Percentiles rank a stretch among this genome's conserved stretches.
Evolutionary conservation across 2,797 vertebrate species (phyloP).

Genomic region (Melopsittacus undulatus): DNA sequence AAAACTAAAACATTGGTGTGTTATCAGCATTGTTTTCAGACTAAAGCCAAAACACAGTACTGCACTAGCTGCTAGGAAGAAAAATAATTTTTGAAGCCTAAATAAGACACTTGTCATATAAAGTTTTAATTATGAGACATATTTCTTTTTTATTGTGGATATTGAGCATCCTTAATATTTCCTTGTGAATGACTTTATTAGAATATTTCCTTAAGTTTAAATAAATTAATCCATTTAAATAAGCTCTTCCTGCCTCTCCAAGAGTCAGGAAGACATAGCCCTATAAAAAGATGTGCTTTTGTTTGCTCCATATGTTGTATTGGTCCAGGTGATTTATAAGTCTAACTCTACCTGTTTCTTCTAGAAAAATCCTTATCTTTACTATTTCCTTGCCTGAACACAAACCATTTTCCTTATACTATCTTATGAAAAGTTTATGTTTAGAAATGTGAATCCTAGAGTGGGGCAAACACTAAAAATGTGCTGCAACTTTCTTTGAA

Average conservation of each 20-base stretch:
- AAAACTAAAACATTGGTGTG: too few relatives aligned
- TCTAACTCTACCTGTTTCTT: neutral
- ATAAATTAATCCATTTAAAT: neutral
- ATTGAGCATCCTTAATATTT: neutral
- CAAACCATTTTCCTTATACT: neutral
- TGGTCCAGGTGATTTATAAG: neutral
- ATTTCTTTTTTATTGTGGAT: neutral
- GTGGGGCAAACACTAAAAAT: neutral
- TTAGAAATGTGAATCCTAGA: neutral
- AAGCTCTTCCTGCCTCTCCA: neutral
- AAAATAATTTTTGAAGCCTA: neutral
- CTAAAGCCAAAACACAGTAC: neutral
- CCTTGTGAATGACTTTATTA: neutral
- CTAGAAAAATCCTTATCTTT: neutral
- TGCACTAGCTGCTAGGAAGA: neutral
- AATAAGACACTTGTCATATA: neutral
- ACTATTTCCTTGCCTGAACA: neutral
- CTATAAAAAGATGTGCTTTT: neutral
- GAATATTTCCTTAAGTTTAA: neutral
- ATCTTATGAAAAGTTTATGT: neutral
- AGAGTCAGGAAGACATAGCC: neutral
- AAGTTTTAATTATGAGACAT: neutral
- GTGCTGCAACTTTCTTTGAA: neutral
- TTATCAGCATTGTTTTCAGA: neutral
- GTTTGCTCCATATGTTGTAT: neutral